phyloP scores from a whole-genome alignment of 92 coral and sea anemone genomes.

The Phenganax marumi region DNA sequence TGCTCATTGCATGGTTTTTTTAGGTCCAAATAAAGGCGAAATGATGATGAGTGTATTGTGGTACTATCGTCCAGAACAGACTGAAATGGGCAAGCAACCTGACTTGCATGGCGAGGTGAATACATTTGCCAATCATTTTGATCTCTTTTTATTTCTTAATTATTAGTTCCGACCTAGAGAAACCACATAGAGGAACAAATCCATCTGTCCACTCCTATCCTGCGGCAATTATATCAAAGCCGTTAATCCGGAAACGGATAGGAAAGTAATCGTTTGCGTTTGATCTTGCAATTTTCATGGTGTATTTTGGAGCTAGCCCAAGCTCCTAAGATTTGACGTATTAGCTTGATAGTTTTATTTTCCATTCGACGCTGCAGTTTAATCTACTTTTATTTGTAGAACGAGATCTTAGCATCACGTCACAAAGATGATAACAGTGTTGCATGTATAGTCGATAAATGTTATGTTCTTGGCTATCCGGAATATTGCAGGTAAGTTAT shows the following conservation, averaged over 20 bases:
- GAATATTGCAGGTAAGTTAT: slow-evolving; percentile 88
- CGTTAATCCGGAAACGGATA: no score
- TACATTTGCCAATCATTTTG: neutral
- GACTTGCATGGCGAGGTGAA: slow-evolving; percentile 88
- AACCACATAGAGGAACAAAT: no score
- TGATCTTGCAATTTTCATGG: no score
- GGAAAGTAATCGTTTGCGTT: no score
- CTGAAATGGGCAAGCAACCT: slow-evolving; percentile 87
- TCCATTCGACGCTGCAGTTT: neutral
- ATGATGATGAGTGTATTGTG: slow-evolving; percentile 99
- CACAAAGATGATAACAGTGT: slow-evolving; percentile 99
- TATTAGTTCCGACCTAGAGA: neutral
- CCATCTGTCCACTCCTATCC: no score
- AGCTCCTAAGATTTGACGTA: no score
- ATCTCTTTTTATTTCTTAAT: neutral
- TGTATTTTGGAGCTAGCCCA: no score
- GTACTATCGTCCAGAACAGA: slow-evolving; percentile 99
- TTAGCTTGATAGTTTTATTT: neutral
- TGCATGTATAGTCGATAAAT: slow-evolving; percentile 98
- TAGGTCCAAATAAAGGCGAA: slow-evolving; percentile 99
- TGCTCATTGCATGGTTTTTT: neutral
- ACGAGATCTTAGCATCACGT: slow-evolving; percentile 96
- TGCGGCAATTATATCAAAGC: no score
- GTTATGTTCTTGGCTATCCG: slow-evolving; percentile 93
- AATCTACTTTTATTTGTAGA: slow-evolving; percentile 50